Conservation (phyloP, 2,888 invertebrate genomes). For the Eristalinus sepulchralis region DNA sequence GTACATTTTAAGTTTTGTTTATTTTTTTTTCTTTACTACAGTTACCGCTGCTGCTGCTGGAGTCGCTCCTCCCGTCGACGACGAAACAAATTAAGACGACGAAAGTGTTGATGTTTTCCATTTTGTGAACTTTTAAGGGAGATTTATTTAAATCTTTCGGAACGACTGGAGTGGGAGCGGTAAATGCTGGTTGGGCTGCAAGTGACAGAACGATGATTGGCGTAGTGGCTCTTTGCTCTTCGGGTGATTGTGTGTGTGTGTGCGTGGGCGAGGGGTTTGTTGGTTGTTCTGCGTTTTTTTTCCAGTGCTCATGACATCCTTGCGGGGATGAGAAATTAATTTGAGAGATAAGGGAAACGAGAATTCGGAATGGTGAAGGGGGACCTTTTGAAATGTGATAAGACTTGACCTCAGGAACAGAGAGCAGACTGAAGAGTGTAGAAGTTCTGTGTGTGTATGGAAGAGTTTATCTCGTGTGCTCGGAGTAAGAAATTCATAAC, state of each 20-base stretch:
- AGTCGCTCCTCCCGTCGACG: background rate
- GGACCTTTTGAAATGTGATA: background rate
- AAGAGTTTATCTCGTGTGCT: background rate
- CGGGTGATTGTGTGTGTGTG: background rate
- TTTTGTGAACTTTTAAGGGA: slow-evolving; percentile 37
- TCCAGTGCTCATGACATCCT: background rate
- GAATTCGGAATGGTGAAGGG: background rate
- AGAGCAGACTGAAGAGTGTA: background rate
- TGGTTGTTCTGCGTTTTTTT: background rate
- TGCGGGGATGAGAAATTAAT: background rate
- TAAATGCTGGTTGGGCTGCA: slow-evolving; percentile 15
- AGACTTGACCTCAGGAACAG: background rate
- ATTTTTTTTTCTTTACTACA: background rate
- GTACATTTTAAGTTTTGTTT: background rate
- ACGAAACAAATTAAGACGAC: slow-evolving; percentile 31
- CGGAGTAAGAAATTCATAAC: background rate
- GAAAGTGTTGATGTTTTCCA: slow-evolving; percentile 54
- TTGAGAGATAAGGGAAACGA: background rate
- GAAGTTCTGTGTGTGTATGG: background rate
- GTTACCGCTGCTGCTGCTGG: background rate
- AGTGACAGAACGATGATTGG: slow-evolving; percentile 19
- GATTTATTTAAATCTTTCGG: slow-evolving; percentile 34
- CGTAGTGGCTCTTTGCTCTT: background rate
- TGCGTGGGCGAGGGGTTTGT: background rate
- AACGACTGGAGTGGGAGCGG: slow-evolving; percentile 7